Conservation (phyloP, 2,888 invertebrate species). For the Myopa testacea region DNA sequence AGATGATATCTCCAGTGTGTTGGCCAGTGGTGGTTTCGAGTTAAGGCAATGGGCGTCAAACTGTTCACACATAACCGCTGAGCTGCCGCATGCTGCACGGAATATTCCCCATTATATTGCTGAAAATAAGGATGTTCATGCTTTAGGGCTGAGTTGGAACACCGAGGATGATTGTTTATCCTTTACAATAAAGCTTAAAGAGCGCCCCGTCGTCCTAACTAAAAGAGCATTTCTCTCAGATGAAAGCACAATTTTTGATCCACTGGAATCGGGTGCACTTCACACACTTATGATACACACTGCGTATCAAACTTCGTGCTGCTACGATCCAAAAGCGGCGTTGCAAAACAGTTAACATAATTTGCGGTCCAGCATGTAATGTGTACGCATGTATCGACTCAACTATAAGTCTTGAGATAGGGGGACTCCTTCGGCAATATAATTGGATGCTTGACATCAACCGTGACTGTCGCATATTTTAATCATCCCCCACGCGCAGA, state of each 20-base stretch:
- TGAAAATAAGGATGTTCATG: background rate
- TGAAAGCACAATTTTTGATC: slow-evolving; percentile 5
- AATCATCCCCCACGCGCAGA: background rate
- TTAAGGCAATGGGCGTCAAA: slow-evolving; percentile 15
- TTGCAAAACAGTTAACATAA: background rate
- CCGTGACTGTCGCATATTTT: background rate
- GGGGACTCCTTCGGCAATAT: too few species aligned
- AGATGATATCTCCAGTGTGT: slow-evolving; percentile 8
- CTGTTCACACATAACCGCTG: background rate
- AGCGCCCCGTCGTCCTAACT: too few species aligned
- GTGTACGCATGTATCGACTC: background rate
- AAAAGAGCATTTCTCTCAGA: slow-evolving; percentile 8
- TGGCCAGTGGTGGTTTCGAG: slow-evolving; percentile 27
- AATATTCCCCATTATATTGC: background rate
- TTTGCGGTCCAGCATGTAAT: background rate
- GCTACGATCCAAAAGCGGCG: slow-evolving; percentile 16
- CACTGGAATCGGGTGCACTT: background rate
- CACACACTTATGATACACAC: background rate
- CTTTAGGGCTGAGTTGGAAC: too few species aligned
- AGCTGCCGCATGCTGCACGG: background rate
- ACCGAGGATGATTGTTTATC: too few species aligned
- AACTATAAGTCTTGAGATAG: background rate
- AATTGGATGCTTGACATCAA: background rate
- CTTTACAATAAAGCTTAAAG: too few species aligned
- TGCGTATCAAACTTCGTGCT: background rate